Percentiles rank a stretch among this genome's conserved stretches.
Conservation (phyloP, 2,888 invertebrate genomes). For the Ochropleura plecta region DNA sequence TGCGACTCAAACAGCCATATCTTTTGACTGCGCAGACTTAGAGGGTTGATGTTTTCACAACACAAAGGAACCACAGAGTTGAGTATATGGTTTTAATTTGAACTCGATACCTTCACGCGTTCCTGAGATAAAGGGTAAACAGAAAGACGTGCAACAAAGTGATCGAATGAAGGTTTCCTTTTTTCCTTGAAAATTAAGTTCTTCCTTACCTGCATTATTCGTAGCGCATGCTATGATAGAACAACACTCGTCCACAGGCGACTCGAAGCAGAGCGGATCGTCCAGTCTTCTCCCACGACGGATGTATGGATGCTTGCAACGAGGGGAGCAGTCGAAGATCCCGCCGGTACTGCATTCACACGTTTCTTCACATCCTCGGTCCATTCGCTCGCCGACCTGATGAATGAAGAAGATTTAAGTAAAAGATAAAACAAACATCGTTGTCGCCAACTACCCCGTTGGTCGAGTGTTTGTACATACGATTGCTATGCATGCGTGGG, state of each 20-base stretch:
- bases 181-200: not conserved
- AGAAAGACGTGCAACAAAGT: too few relatives aligned
- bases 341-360: constrained; percentile 93
- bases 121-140: too few relatives aligned
- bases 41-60: too few relatives aligned
- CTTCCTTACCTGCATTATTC: constrained; percentile 83
- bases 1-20: too few relatives aligned
- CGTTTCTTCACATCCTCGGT: constrained; percentile 94
- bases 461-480: not conserved
- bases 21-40: too few relatives aligned
- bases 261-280: constrained; percentile 94
- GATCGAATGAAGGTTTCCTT: too few relatives aligned
- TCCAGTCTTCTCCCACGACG: constrained; percentile 92
- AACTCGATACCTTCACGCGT: too few relatives aligned
- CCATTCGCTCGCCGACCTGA: constrained; percentile 93
- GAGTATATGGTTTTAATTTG: too few relatives aligned
- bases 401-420: not conserved
- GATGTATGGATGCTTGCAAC: constrained; percentile 93
- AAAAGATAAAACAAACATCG: not conserved
- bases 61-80: too few relatives aligned
- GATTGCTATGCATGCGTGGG: not conserved
- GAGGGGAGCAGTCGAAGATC: constrained; percentile 93
- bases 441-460: too few relatives aligned
- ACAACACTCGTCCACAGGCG: constrained; percentile 92
- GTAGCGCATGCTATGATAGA: constrained; percentile 93